Evolutionary conservation across 2,113 vertebrate species (phyloP), one percentile per base, ranked within the genome.

Genomic region (Podilymbus podiceps): DNA sequence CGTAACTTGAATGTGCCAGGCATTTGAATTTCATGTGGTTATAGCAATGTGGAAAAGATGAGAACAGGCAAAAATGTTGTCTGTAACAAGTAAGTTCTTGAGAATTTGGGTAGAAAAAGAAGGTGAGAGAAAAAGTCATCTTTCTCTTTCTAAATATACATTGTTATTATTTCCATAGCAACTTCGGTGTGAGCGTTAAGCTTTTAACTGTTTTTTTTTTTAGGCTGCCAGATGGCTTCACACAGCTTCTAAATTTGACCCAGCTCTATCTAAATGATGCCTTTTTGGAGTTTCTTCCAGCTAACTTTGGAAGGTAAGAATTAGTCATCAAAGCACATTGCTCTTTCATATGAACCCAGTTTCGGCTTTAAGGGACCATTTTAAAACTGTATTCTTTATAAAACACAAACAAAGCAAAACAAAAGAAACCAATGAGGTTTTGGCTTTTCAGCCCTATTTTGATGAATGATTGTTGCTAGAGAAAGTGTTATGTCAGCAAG

Each of bases 211-310:
- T 72, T 97, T 96, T 94, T 96, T 94, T 38, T 93, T 98, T 85
- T 96, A 99, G 99, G 98, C 98, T 99, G 96, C 99, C 99, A 96
- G 99, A 99, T 98, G 99, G 99, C 95, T 99, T 99, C 96, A 99
- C 99, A 6, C 99, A 99, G 97, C 99, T 99, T 96, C 98, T 99
- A 96, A 99, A 99, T 98, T 97, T 99, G 98, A 99, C 99, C 97
- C 99, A 99, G 98, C 99, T 99, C 97, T 99, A 99, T 98, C 98
- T 99, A 97, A 99, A 99, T 24, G 99, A 99, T 98, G 99, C 99
- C 98, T 99, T 99, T 98, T 98, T 99, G 97, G 99, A 99, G 98
- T 99, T 99, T 98, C 99, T 99, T 96, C 99, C 99, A 81, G 99
- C 99, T 94, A 99, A 99, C 98, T 99, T 99, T 98, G 99, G 99